Conservation (phyloP, 2,888 invertebrate species). For the Operophtera brumata region DNA sequence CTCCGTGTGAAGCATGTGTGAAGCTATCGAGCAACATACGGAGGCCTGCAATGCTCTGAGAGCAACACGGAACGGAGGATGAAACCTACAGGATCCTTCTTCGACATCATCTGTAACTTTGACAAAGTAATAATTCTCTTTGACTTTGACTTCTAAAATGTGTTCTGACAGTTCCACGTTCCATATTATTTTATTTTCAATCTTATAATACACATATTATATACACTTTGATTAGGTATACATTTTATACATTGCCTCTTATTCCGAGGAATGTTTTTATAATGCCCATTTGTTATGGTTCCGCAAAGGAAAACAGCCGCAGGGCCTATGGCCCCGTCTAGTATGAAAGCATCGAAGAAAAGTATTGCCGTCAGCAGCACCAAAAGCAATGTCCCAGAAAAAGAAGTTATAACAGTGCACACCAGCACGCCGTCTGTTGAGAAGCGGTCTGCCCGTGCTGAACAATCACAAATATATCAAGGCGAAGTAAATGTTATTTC, state of each 20-base stretch:
- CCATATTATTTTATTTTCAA: no score
- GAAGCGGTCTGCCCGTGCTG: slow-evolving; percentile 48
- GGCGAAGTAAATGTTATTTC: slow-evolving; percentile 69
- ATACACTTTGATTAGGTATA: no score
- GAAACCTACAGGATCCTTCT: no score
- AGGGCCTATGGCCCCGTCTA: slow-evolving; percentile 61
- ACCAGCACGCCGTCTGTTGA: slow-evolving; percentile 63
- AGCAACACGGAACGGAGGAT: no score
- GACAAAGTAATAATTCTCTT: no score
- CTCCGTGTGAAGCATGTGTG: no score
- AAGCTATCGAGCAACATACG: no score
- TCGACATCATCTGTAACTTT: no score
- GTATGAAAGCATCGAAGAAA: slow-evolving; percentile 53
- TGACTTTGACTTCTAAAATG: not conserved
- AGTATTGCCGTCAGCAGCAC: slow-evolving; percentile 49
- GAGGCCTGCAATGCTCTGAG: no score
- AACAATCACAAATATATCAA: slow-evolving; percentile 63
- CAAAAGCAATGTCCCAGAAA: slow-evolving; percentile 45
- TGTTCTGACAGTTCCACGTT: not conserved
- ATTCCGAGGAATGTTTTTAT: not conserved
- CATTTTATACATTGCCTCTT: not conserved
- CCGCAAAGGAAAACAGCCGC: slow-evolving; percentile 56
- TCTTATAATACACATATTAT: no score
- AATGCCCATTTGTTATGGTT: slow-evolving; percentile 46
- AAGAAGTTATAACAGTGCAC: slow-evolving; percentile 63